A percentile compares a stretch with the other conserved stretches of the same genome.
These are phyloP conservation scores for Molanna angustata DNA, from an alignment of 2,888 invertebrate species.

Conservation along the genomic window DNA sequence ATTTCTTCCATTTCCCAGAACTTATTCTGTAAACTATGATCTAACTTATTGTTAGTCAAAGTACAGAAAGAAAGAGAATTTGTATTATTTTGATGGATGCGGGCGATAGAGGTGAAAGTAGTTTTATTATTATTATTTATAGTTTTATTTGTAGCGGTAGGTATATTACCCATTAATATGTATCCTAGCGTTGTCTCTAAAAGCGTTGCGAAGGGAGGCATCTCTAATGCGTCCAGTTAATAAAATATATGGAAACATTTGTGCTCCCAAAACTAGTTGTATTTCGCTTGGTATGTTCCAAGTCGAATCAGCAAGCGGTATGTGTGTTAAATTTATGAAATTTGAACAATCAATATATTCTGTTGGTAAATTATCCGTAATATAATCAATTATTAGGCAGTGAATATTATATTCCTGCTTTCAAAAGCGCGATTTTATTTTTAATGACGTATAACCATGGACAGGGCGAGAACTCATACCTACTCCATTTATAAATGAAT, in stretches of 20 bases:
- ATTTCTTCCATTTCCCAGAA: no score
- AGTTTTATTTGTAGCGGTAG: no score
- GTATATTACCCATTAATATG: slow-evolving; percentile 2
- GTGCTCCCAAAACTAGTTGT: slow-evolving; percentile 1
- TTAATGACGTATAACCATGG: background rate
- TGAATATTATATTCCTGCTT: slow-evolving; percentile 1
- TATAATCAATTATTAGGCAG: background rate
- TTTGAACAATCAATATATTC: slow-evolving; percentile 1
- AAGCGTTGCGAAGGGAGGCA: background rate
- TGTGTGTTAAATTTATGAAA: background rate
- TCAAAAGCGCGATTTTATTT: slow-evolving; percentile 1
- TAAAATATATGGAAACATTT: background rate
- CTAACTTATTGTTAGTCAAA: no score
- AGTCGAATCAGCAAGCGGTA: background rate
- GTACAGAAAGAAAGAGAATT: no score
- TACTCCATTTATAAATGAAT: background rate
- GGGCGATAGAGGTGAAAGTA: no score
- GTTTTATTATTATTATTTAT: no score
- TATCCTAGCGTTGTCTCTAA: background rate
- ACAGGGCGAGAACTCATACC: background rate
- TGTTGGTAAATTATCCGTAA: background rate
- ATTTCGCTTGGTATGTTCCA: slow-evolving; percentile 1
- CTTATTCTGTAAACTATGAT: no score
- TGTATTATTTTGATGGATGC: no score
- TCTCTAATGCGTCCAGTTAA: background rate